phyloP scores from a whole-genome alignment of 2,113 vertebrate species.

The Brachionichthys hirsutus region DNA sequence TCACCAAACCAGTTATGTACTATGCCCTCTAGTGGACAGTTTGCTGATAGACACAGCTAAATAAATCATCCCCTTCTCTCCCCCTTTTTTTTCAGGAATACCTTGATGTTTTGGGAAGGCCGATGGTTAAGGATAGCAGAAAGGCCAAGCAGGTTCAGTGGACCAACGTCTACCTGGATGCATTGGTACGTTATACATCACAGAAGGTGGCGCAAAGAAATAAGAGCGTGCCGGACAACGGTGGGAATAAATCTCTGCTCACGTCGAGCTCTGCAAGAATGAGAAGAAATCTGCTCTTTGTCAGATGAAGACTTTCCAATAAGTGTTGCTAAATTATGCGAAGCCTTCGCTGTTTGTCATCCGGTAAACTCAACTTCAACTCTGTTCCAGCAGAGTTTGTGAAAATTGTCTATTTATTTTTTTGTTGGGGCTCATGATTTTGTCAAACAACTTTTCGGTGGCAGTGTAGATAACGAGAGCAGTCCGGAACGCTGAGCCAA shows the following conservation, averaged over 20 bases:
- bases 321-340: not conserved
- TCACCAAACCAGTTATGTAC: not conserved
- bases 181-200: constrained; percentile 81
- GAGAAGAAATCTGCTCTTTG: constrained; percentile 32
- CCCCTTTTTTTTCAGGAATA: constrained; percentile 84
- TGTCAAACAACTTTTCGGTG: constrained; percentile 19
- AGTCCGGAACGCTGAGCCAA: constrained; percentile 37
- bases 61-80: not conserved
- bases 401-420: constrained; percentile 1
- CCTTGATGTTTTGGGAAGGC: constrained; percentile 94
- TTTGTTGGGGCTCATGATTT: constrained; percentile 5
- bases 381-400: constrained; percentile 10
- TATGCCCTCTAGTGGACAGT: constrained; percentile 51
- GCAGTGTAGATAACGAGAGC: constrained; percentile 44
- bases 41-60: not conserved
- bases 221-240: not conserved
- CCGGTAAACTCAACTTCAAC: constrained; percentile 28
- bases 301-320: constrained; percentile 26
- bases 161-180: constrained; percentile 97
- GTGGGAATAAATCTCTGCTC: not conserved
- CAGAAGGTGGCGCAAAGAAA: not conserved
- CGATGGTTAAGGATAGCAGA: constrained; percentile 90
- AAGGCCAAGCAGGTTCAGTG: constrained; percentile 93
- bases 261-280: not conserved
- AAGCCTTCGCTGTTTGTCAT: constrained; percentile 23